Conservation (phyloP, 2,797 vertebrate species). For the Hyperoplus immaculatus region DNA sequence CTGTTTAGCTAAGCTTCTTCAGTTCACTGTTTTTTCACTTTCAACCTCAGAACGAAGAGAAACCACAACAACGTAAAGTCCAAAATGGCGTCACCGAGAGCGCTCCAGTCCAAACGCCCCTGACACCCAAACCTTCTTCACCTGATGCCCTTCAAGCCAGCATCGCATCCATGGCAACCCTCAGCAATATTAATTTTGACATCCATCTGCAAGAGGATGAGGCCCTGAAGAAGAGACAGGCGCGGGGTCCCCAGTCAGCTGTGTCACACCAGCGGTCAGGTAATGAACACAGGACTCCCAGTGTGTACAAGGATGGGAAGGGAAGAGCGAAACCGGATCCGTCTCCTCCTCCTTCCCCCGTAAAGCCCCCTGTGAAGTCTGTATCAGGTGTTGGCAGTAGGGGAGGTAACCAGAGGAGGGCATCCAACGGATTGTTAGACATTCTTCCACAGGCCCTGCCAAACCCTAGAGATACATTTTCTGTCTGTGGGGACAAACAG, state of each 20-base stretch:
- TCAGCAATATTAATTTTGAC: constrained; percentile 90
- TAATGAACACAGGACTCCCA: constrained; percentile 41
- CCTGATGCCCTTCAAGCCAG: constrained; percentile 74
- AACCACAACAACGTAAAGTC: constrained; percentile 74
- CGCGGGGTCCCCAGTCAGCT: constrained; percentile 55
- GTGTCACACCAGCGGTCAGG: constrained; percentile 44
- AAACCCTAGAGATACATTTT: constrained; percentile 50
- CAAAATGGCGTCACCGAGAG: constrained; percentile 58
- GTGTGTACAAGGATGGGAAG: constrained; percentile 58
- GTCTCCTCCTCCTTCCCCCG: constrained; percentile 37
- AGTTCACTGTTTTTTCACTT: constrained; percentile 6
- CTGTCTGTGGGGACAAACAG: constrained; percentile 56
- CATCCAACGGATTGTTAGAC: constrained; percentile 57
- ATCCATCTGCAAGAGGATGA: constrained; percentile 77
- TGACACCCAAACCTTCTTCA: constrained; percentile 51
- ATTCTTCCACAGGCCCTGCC: constrained; percentile 52
- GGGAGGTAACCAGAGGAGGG: constrained; percentile 63
- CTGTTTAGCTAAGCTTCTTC: neutral
- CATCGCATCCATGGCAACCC: constrained; percentile 85
- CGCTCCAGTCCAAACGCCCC: constrained; percentile 48
- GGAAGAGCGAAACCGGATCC: constrained; percentile 67
- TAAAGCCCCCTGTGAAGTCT: constrained; percentile 51
- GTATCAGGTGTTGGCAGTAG: constrained; percentile 57
- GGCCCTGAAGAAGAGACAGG: constrained; percentile 45
- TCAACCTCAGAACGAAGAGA: constrained; percentile 83